Evolutionary conservation across 2,888 invertebrate genomes (phyloP).

Genomic region (Cosmopolites sordidus): DNA sequence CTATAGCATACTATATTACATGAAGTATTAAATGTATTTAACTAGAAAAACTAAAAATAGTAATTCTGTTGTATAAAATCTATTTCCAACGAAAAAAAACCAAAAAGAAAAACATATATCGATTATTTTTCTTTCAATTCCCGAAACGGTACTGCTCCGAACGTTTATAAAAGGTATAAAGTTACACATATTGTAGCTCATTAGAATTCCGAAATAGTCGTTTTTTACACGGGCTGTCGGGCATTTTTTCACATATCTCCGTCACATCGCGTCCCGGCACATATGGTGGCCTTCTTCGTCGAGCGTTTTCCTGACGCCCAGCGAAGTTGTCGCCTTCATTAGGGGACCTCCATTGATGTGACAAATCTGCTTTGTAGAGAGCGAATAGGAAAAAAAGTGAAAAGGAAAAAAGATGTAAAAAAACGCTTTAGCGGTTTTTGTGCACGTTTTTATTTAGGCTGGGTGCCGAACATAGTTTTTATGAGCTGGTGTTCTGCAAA

Average conservation of each 20-base stretch:
- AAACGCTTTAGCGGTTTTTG: conserved; percentile 15
- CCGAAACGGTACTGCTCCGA: conserved; percentile 7
- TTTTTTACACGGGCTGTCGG: conserved; percentile 31
- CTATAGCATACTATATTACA: too few relatives aligned
- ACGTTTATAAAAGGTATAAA: conserved; percentile 34
- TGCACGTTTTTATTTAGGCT: conserved; percentile 9
- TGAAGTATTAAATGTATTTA: too few relatives aligned
- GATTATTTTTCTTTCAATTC: conserved; percentile 2
- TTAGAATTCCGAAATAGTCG: conserved; percentile 42
- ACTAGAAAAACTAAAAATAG: too few relatives aligned
- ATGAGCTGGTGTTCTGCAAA: too few relatives aligned
- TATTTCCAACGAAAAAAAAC: too few relatives aligned
- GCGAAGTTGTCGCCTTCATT: conserved; percentile 36
- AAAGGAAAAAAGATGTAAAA: conserved; percentile 13
- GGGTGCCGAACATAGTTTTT: background rate
- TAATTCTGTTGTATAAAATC: too few relatives aligned
- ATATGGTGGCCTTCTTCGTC: conserved; percentile 39
- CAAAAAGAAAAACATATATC: background rate
- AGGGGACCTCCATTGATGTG: conserved; percentile 31
- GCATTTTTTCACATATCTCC: conserved; percentile 38
- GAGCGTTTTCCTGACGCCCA: conserved; percentile 39
- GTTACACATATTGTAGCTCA: conserved; percentile 39
- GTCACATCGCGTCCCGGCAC: conserved; percentile 44
- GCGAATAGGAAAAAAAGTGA: conserved; percentile 1
- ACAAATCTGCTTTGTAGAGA: conserved; percentile 16